Percentiles rank a stretch among this genome's conserved stretches.
phyloP scores from a whole-genome alignment of 2,113 vertebrate species.

The Tympanuchus pallidicinctus region DNA sequence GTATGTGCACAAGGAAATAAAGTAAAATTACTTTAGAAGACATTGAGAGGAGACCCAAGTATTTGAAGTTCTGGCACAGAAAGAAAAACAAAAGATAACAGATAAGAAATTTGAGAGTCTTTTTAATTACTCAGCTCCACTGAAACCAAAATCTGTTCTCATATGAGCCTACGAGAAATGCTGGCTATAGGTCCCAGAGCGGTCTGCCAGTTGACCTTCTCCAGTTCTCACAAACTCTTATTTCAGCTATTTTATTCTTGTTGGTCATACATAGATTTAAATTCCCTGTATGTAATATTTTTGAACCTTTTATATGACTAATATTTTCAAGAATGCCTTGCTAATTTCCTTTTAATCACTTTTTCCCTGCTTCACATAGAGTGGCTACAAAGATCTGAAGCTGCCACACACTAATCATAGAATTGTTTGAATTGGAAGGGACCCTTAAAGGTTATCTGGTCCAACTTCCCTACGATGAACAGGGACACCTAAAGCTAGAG shows the following conservation, averaged over 20 bases:
- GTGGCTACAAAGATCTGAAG: not conserved
- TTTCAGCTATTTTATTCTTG: not conserved
- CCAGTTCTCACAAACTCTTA: not conserved
- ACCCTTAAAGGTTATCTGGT: too few species aligned
- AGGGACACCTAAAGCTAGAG: too few species aligned
- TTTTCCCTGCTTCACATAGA: not conserved
- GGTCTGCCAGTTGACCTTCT: not conserved
- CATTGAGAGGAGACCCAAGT: not conserved
- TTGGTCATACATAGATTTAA: not conserved
- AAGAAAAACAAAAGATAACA: not conserved
- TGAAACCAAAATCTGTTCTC: not conserved
- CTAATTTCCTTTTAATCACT: not conserved
- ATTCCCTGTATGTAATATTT: not conserved
- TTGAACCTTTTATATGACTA: not conserved
- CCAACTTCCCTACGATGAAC: too few species aligned
- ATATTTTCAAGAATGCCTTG: not conserved
- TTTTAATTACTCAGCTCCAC: not conserved
- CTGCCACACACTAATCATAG: not conserved
- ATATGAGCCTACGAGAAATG: too few species aligned
- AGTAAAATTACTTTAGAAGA: not conserved
- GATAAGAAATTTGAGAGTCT: not conserved
- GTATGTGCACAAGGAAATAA: not conserved
- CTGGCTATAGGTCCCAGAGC: not conserved
- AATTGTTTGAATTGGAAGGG: too few species aligned
- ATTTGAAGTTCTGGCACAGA: not conserved